Conservation (phyloP, 30 jellyfish, hydroid and myxozoan genomes). For the Cassiopea xamachana region DNA sequence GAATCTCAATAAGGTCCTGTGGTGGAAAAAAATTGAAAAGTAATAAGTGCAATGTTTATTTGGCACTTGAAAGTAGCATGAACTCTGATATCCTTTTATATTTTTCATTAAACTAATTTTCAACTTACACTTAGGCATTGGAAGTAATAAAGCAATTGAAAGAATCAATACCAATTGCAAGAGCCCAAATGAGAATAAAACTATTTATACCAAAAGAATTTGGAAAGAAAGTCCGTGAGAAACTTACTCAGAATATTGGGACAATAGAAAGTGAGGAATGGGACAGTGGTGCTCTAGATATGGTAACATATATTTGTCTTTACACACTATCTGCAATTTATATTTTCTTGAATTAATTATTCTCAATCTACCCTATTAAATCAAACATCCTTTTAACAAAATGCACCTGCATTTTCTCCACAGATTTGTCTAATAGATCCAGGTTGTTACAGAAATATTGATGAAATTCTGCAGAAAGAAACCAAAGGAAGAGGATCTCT, state of each 20-base stretch:
- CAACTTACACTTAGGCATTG: conserved; percentile 66
- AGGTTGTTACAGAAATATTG: conserved; percentile 88
- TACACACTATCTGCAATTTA: too few species aligned
- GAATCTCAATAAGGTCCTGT: too few species aligned
- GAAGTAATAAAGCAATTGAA: conserved; percentile 91
- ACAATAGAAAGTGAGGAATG: conserved; percentile 92
- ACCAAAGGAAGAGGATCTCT: conserved; percentile 92
- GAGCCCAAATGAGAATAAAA: conserved; percentile 94
- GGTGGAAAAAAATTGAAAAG: too few species aligned
- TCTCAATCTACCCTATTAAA: too few species aligned
- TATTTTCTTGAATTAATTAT: too few species aligned
- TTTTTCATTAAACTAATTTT: background rate
- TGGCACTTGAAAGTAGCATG: background rate
- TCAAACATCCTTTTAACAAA: too few species aligned
- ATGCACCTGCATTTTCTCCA: too few species aligned
- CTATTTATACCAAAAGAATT: conserved; percentile 75
- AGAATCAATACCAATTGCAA: conserved; percentile 92
- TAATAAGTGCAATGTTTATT: too few species aligned
- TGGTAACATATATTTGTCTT: too few species aligned
- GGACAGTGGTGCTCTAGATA: conserved; percentile 91
- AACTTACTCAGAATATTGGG: conserved; percentile 68
- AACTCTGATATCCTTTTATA: background rate
- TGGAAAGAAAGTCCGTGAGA: conserved; percentile 84
- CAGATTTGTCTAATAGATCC: conserved; percentile 94
- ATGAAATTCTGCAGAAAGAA: conserved; percentile 82